Percentiles rank a stretch among this genome's conserved stretches.
Conservation (phyloP, 1,140 invertebrate genomes). For the Laodelphax striatellus region DNA sequence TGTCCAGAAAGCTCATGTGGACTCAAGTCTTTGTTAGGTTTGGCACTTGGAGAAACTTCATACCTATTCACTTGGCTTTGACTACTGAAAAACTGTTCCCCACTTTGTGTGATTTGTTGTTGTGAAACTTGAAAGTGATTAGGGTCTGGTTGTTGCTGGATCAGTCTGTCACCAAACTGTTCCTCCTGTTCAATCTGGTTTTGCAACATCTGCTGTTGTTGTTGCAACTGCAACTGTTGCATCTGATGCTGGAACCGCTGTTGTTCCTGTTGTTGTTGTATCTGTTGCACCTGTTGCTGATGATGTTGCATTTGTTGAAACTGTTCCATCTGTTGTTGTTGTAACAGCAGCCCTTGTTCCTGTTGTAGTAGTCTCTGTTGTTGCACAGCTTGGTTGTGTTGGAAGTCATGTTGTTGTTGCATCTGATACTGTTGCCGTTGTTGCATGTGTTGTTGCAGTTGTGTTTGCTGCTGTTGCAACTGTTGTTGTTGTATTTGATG, state of each 20-base stretch:
- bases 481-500: background rate
- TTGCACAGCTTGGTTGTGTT: conserved; percentile 23
- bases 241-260: conserved; percentile 5
- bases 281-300: conserved; percentile 18
- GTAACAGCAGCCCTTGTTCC: background rate
- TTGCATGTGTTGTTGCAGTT: conserved; percentile 10
- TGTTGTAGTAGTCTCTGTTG: conserved; percentile 1
- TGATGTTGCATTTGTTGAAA: conserved; percentile 18
- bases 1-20: too few species aligned
- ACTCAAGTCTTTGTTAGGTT: too few species aligned
- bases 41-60: too few species aligned
- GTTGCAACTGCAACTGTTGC: conserved; percentile 24
- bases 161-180: too few species aligned
- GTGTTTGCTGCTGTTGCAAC: conserved; percentile 26
- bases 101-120: background rate
- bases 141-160: too few species aligned
- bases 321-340: conserved; percentile 10
- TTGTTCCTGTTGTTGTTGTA: conserved; percentile 20
- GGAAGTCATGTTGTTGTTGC: conserved; percentile 20
- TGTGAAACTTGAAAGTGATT: background rate
- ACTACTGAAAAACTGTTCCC: background rate
- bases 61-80: too few species aligned
- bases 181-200: too few species aligned
- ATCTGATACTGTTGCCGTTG: conserved; percentile 18
- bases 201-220: background rate